Percentiles rank a stretch among this genome's conserved stretches.
phyloP scores from a whole-genome alignment of 2,113 vertebrate genomes.

The Salminus brasiliensis region DNA sequence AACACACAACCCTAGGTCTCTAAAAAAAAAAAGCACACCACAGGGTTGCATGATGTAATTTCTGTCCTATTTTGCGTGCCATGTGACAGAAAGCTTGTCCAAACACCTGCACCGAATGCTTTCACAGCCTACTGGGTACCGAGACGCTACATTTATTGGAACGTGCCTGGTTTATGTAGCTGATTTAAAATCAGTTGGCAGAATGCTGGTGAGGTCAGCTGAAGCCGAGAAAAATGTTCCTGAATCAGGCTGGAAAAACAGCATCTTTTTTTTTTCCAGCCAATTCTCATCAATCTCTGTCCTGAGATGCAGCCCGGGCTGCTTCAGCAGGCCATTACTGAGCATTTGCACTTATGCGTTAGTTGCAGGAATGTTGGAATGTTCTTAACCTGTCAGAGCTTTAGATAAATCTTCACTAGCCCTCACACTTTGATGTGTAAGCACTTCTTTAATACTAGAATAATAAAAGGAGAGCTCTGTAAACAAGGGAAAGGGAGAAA shows the following conservation, averaged over 20 bases:
- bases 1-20: background rate
- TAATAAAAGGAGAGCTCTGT: background rate
- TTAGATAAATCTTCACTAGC: slow-evolving; percentile 10
- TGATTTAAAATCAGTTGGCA: background rate
- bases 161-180: background rate
- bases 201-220: background rate
- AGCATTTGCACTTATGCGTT: slow-evolving; percentile 38
- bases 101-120: background rate
- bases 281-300: slow-evolving; percentile 11
- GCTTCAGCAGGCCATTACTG: background rate
- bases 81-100: background rate
- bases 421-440: slow-evolving; percentile 46
- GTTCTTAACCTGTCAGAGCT: slow-evolving; percentile 47
- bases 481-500: background rate
- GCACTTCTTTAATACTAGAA: slow-evolving; percentile 20
- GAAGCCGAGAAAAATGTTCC: background rate
- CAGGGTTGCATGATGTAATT: background rate
- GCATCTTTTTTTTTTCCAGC: background rate
- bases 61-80: background rate
- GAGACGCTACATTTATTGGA: background rate
- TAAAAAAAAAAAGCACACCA: background rate
- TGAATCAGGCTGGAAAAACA: background rate
- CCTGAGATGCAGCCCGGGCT: background rate
- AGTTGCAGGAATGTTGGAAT: slow-evolving; percentile 50
- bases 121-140: background rate